Conservation (phyloP, 2,888 invertebrate genomes). For the Hyposoter dolosus region DNA sequence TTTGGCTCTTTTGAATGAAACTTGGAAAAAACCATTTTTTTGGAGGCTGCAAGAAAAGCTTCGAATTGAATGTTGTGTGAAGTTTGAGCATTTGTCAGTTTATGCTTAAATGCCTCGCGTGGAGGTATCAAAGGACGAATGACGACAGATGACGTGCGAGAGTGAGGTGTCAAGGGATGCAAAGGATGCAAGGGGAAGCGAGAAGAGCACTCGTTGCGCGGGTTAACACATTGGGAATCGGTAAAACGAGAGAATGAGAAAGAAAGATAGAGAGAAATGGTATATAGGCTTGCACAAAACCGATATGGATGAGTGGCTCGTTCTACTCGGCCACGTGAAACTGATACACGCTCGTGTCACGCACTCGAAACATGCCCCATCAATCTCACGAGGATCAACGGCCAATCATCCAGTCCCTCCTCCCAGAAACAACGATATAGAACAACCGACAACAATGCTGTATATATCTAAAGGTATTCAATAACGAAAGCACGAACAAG, state of each 20-base stretch:
- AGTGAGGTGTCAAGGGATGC: slow-evolving; percentile 43
- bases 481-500: slow-evolving; percentile 42
- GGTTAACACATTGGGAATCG: slow-evolving; percentile 40
- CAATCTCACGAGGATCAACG: slow-evolving; percentile 69
- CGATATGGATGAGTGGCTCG: slow-evolving; percentile 64
- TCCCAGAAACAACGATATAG: slow-evolving; percentile 13
- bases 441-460: slow-evolving; percentile 1
- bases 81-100: not conserved
- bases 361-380: slow-evolving; percentile 65
- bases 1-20: too few species aligned
- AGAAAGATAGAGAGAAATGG: slow-evolving; percentile 47
- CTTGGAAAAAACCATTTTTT: not conserved
- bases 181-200: slow-evolving; percentile 3
- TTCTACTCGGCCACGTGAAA: slow-evolving; percentile 68
- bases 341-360: slow-evolving; percentile 66
- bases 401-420: slow-evolving; percentile 60
- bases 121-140: not conserved
- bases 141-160: slow-evolving; percentile 2
- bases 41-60: not conserved
- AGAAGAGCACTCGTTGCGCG: slow-evolving; percentile 46
- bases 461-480: slow-evolving; percentile 8
- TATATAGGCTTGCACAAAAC: slow-evolving; percentile 60
- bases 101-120: not conserved
- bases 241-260: slow-evolving; percentile 30
- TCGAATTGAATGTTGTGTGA: not conserved